A percentile compares a stretch with the other conserved stretches of the same genome.
Conservation (phyloP, 2,888 invertebrate species). For the Ophonus ardosiacus region DNA sequence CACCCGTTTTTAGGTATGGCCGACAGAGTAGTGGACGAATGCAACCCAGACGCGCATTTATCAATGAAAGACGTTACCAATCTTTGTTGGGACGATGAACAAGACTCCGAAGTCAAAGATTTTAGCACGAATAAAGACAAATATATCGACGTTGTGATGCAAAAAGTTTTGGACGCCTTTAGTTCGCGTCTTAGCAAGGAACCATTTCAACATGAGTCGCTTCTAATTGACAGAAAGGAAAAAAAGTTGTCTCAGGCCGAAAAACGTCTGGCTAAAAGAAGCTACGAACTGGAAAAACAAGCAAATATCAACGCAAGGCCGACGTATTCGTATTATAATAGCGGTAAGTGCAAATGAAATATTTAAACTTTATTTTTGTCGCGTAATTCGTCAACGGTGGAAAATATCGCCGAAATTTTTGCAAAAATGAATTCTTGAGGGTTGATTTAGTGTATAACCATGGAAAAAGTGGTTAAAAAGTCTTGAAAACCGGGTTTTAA, state of each 20-base stretch:
- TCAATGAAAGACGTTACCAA: constrained; percentile 94
- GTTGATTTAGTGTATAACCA: too few relatives aligned
- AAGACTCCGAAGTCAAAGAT: constrained; percentile 88
- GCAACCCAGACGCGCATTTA: constrained; percentile 96
- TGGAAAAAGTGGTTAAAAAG: too few relatives aligned
- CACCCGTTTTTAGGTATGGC: constrained; percentile 83
- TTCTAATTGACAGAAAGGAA: constrained; percentile 95
- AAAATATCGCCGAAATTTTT: background rate
- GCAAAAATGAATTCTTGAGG: background rate
- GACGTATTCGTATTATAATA: constrained; percentile 76
- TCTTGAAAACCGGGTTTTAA: too few relatives aligned
- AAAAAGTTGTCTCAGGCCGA: constrained; percentile 95
- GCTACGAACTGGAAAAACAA: constrained; percentile 96
- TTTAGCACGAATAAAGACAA: constrained; percentile 84
- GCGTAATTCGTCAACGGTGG: background rate
- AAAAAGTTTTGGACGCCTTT: constrained; percentile 82
- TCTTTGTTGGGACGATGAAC: constrained; percentile 93
- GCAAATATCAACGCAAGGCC: constrained; percentile 82
- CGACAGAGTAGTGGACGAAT: constrained; percentile 98
- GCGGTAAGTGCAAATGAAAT: constrained; percentile 7
- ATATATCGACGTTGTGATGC: constrained; percentile 90
- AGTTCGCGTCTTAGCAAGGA: constrained; percentile 85
- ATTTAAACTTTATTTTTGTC: background rate
- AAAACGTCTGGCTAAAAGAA: constrained; percentile 93
- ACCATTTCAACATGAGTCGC: constrained; percentile 97